phyloP scores from a whole-genome alignment of 2,888 invertebrate genomes.

The Melinopterus prodromus region DNA sequence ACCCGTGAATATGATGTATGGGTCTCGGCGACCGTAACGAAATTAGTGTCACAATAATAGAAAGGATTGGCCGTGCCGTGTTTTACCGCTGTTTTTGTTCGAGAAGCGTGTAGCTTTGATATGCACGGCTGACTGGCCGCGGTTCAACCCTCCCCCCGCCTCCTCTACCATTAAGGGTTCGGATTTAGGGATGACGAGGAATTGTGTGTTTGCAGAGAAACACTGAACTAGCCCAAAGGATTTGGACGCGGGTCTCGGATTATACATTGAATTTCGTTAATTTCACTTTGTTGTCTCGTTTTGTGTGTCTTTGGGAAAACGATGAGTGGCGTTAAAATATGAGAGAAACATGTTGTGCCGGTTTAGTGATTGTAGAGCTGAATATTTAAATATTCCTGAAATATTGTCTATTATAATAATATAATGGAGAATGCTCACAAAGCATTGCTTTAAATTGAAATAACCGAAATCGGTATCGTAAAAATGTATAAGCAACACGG shows the following conservation, averaged over 20 bases:
- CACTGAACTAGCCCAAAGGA: not conserved
- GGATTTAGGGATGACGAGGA: not conserved
- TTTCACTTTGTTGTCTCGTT: too few relatives aligned
- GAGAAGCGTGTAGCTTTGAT: not conserved
- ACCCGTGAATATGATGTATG: constrained; percentile 4
- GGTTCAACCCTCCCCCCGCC: not conserved
- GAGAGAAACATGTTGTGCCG: too few relatives aligned
- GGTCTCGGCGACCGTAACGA: not conserved
- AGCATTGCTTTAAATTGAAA: too few relatives aligned
- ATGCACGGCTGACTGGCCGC: not conserved
- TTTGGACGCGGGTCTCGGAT: not conserved
- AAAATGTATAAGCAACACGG: too few relatives aligned
- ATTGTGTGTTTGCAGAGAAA: not conserved
- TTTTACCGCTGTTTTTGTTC: not conserved
- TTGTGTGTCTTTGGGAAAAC: too few relatives aligned
- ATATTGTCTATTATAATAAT: too few relatives aligned
- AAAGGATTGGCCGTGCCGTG: not conserved
- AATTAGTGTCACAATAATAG: constrained; percentile 4
- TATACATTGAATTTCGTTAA: too few relatives aligned
- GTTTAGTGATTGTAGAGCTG: too few relatives aligned
- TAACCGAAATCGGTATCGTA: too few relatives aligned
- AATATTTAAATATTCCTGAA: too few relatives aligned
- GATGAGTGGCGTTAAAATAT: too few relatives aligned
- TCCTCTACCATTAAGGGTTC: not conserved
- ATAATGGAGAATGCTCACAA: too few relatives aligned